Conservation (phyloP, 2,113 vertebrate genomes). For the Merops nubicus region DNA sequence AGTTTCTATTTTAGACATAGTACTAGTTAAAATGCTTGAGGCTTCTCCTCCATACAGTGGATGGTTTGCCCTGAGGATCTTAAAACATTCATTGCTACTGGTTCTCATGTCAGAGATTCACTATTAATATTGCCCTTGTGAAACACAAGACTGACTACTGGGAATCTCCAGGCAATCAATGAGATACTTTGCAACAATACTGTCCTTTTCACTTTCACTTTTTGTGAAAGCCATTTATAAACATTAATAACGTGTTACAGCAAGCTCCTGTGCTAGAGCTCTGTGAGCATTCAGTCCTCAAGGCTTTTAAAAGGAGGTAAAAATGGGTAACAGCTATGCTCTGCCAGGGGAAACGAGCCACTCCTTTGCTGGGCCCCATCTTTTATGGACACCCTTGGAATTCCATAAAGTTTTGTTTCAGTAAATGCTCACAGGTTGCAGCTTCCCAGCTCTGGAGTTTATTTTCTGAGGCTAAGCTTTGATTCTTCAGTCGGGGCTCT, state of each 20-base stretch:
- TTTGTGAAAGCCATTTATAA: conserved; percentile 36
- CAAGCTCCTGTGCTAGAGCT: not conserved
- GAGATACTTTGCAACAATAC: conserved; percentile 4
- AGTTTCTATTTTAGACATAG: not conserved
- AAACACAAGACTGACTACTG: conserved; percentile 48
- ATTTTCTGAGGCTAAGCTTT: not conserved
- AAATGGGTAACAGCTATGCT: not conserved
- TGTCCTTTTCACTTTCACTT: conserved; percentile 4
- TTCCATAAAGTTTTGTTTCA: not conserved
- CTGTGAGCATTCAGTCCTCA: not conserved
- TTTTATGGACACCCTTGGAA: not conserved
- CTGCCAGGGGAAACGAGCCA: not conserved
- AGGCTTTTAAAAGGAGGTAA: not conserved
- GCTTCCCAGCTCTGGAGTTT: not conserved
- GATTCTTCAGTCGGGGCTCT: not conserved
- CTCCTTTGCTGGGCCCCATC: not conserved
- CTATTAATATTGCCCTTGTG: conserved; percentile 26
- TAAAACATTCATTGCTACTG: conserved; percentile 26
- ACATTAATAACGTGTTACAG: conserved; percentile 2
- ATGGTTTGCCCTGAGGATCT: conserved; percentile 6
- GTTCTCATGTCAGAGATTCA: conserved; percentile 29
- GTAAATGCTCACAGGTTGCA: not conserved
- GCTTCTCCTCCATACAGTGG: not conserved
- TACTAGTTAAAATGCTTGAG: conserved; percentile 24
- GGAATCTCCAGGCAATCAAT: conserved; percentile 48